phyloP scores from a whole-genome alignment of 1,140 invertebrate species.

The Galendromus occidentalis region DNA sequence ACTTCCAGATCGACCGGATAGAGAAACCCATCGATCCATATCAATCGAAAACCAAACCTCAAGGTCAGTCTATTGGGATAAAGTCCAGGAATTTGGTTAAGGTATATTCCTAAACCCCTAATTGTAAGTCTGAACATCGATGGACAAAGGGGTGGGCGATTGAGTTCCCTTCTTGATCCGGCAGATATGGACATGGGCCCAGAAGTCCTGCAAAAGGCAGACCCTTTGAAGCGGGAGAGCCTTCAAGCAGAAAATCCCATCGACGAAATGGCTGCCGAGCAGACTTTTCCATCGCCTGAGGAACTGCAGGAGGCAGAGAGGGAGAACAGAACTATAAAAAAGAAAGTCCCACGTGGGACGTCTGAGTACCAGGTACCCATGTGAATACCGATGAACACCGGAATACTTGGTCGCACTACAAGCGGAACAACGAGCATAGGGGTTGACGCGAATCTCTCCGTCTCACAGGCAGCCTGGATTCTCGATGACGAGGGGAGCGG shows the following conservation, averaged over 20 bases:
- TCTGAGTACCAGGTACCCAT: constrained; percentile 52
- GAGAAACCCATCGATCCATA: constrained; percentile 51
- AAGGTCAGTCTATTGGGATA: background rate
- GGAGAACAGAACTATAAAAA: constrained; percentile 40
- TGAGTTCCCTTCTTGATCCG: background rate
- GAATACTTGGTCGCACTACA: background rate
- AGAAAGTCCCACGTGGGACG: constrained; percentile 74
- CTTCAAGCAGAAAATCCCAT: constrained; percentile 55
- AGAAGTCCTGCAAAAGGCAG: constrained; percentile 40
- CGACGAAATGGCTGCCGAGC: constrained; percentile 81
- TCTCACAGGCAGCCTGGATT: constrained; percentile 69
- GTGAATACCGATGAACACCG: background rate
- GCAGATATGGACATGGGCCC: constrained; percentile 20
- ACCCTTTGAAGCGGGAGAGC: constrained; percentile 45
- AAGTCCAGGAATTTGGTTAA: background rate
- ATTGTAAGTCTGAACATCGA: constrained; percentile 2
- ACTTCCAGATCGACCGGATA: constrained; percentile 72
- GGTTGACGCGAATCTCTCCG: background rate
- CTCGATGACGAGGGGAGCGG: constrained; percentile 41
- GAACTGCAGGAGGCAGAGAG: constrained; percentile 51
- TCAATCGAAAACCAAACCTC: constrained; percentile 11
- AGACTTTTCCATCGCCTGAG: constrained; percentile 84
- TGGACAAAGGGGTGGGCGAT: background rate
- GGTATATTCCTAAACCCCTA: background rate
- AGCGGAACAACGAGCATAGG: background rate